A percentile compares a stretch with the other conserved stretches of the same genome.
Evolutionary conservation across 2,113 vertebrate species (phyloP).

Genomic region (Rhabdornis inornatus): DNA sequence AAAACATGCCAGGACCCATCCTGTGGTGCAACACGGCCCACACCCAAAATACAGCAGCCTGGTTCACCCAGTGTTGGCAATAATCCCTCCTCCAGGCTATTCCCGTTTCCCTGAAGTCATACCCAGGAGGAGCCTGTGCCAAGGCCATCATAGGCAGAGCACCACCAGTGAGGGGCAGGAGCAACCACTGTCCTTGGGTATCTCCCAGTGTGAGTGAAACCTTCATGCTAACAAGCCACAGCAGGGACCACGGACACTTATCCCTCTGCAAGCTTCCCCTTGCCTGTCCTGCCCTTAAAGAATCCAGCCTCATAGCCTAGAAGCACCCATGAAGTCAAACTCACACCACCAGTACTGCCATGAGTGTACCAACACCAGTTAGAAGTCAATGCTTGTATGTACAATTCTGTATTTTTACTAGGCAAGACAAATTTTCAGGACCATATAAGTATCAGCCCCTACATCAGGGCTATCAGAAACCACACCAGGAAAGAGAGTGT

Average conservation of each 20-base stretch:
- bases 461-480: background rate
- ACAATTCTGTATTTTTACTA: background rate
- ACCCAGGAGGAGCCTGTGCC: background rate
- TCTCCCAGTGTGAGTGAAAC: background rate
- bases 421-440: background rate
- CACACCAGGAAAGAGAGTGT: background rate
- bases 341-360: fast-evolving
- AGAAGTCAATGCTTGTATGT: fast-evolving
- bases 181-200: fast-evolving
- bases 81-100: background rate
- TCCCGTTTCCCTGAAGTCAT: background rate
- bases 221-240: background rate
- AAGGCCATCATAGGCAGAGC: fast-evolving
- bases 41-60: background rate
- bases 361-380: background rate
- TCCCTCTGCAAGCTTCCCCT: background rate
- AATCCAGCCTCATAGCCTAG: background rate
- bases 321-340: background rate
- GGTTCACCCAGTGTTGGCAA: background rate
- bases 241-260: background rate
- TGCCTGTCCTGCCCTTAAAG: background rate
- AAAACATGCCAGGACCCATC: background rate
- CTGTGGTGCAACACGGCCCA: background rate
- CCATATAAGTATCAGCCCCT: background rate
- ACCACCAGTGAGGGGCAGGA: too few relatives aligned